These are phyloP conservation scores for Fratercula arctica DNA, from an alignment of 2,797 vertebrate genomes.

Conservation along the genomic window DNA sequence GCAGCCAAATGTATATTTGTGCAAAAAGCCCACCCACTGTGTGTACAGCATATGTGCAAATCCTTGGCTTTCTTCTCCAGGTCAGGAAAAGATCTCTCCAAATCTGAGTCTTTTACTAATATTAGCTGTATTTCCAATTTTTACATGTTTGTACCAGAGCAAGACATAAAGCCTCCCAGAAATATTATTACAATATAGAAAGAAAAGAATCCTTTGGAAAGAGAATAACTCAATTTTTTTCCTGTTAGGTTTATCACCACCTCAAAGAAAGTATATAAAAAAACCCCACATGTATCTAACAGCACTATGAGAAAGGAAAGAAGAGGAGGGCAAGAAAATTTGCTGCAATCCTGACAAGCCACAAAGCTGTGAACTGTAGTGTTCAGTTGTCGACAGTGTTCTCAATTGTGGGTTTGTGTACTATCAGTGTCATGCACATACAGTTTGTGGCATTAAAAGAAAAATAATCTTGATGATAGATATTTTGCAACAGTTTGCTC, in stretches of 20 bases:
- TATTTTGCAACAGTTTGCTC: background rate
- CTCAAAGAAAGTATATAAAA: background rate
- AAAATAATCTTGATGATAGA: background rate
- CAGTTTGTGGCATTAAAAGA: background rate
- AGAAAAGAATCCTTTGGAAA: background rate
- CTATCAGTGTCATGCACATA: background rate
- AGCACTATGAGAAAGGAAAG: background rate
- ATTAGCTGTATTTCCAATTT: background rate
- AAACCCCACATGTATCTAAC: accelerated
- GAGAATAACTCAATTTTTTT: background rate
- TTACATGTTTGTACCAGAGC: background rate
- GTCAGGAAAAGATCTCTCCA: background rate
- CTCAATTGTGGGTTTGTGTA: background rate
- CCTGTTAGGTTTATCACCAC: background rate
- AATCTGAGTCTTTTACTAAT: background rate
- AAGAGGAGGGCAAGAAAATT: background rate
- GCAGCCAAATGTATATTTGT: background rate
- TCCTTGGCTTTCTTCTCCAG: background rate
- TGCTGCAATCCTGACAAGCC: background rate
- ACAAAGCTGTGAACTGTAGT: background rate
- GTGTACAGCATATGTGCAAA: accelerated
- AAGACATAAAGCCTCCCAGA: background rate
- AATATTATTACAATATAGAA: background rate
- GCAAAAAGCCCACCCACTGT: background rate
- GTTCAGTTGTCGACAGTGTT: background rate